Base-by-base conservation (phyloP, 2,113 vertebrate genomes). In the Epinephelus fuscoguttatus region DNA sequence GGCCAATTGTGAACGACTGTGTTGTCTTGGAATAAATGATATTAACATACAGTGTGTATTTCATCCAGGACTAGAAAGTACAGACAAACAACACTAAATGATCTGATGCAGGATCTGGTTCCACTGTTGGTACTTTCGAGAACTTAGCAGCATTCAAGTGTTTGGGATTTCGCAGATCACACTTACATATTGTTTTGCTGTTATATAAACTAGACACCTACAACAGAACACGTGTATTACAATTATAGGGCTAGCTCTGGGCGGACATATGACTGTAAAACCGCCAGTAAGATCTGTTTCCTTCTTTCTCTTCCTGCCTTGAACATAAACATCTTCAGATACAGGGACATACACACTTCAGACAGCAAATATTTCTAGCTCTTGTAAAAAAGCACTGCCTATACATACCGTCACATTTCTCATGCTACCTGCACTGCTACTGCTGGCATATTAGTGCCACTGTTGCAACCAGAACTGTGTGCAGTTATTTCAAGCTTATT, bases 261-360 rank as follows among this genome's bases (percentile, higher is more conserved):
- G 37, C 3, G 0, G 49, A 53, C 18, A 23, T 17, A 70, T 56
- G 52, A 56, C 52, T 3, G 50, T 23, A 6, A 45, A 8, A 56
- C 52, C 10, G 14, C 52, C 37, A n/a, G 11, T 25, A 57, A n/a
- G 55, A 9, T 30, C 42, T n/a, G 25, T 50, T 33, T 59, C 40
- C n/a, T 15, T 14, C 15, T 18, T 59, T 57, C 9, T 42, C 63
- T 73, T 17, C 13, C 25, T 33, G 56, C 18, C 25, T 30, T 10
- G 45, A 45, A 72, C 53, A 59, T 56, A 57, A 55, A 72, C 23
- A 50, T 23, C 27, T 62, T 45, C 62, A 63, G 61, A 33, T 17
- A 21, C 70, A 74, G 18, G 2, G 3, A 73, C 56, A 30, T n/a
- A 47, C 45, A 61, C 72, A 75, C 19, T 13, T 50, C 49, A 50